Percentiles rank a stretch among this genome's conserved stretches.
These are phyloP conservation scores for Pseudomugil tenellus DNA, from an alignment of 2,797 vertebrate species.

Conservation along the genomic window DNA sequence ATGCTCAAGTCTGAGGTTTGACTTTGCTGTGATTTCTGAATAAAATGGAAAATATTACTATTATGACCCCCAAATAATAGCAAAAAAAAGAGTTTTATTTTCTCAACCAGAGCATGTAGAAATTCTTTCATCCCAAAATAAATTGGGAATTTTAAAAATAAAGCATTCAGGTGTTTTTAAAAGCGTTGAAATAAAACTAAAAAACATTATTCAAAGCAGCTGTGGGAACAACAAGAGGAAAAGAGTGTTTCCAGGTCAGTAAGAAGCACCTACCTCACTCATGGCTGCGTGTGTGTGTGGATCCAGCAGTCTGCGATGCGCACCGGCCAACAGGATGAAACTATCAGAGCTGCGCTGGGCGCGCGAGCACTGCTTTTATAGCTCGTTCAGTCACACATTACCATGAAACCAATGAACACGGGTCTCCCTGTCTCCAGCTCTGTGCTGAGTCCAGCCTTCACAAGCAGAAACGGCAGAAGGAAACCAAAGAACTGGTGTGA, in stretches of 20 bases:
- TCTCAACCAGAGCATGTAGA: background rate
- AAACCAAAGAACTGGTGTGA: no score
- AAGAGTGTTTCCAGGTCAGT: background rate
- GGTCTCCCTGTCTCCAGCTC: conserved; percentile 31
- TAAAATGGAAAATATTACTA: background rate
- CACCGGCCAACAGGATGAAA: conserved; percentile 33
- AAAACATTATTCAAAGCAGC: background rate
- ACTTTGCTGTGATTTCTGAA: background rate
- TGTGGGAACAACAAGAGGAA: background rate
- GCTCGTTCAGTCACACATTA: conserved; percentile 52
- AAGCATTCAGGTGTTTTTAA: background rate
- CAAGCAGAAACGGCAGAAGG: no score
- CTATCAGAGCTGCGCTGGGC: conserved; percentile 39
- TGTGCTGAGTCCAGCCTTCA: conserved; percentile 1
- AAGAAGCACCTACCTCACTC: conserved; percentile 79
- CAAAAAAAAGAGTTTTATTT: background rate
- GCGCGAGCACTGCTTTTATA: conserved; percentile 73
- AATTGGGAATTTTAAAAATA: no score
- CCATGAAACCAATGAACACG: conserved; percentile 69
- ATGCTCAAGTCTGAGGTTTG: background rate
- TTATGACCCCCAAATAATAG: background rate
- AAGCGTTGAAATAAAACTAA: background rate
- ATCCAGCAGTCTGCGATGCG: conserved; percentile 32
- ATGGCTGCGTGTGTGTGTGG: conserved; percentile 61
- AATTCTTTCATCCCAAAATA: no score